Base-by-base conservation (phyloP, 2,113 vertebrate species). In the Semnornis frantzii region DNA sequence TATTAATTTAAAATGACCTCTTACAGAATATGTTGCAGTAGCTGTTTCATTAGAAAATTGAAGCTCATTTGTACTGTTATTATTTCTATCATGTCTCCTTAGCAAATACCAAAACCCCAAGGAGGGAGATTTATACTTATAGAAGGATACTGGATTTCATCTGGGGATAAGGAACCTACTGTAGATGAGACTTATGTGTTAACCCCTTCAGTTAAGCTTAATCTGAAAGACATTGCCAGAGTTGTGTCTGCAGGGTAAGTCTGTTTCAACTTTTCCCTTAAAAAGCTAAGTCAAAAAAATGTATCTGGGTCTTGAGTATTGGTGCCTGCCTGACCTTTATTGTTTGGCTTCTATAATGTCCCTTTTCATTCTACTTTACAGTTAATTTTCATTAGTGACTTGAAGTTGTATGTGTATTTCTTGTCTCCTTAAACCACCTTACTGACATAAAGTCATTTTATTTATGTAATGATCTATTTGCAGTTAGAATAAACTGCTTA, bases 121-220 rank as follows among this genome's bases (percentile, higher is more conserved):
- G 98, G 97, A 69, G 97, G 96, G 21, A 84, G 82, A 17, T 98
- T 98, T 85, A 94, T 99, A 87, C 97, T 98, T 44, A 94, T 99
- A 44, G 99, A 99, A 97, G 99, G 98, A 50, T 99, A 99, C 95
- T 99, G 99, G 99, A 98, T 99, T 93, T 98, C 98, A 31, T 97
- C 98, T 90, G 99, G 99, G 4, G 98, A 99, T 92, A 97, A 98
- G 88, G 99, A 99, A 52, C 98, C 98, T 15, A 78, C 83, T 10
- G 90, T 98, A 77, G 99, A 99, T 96, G 98, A 98, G 57, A 98
- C 96, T 55, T 99, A 99, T 2, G 98, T 99, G 86, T 98, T 99
- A 69, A 99, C 99, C 0, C 72, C 98, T 76, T 99, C 99, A 4
- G 99, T 99, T 82, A 99, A 99, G 55, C 98, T 99, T 71, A 99